These are phyloP conservation scores for Dione juno DNA, from an alignment of 2,888 invertebrate species.

Conservation along the genomic window DNA sequence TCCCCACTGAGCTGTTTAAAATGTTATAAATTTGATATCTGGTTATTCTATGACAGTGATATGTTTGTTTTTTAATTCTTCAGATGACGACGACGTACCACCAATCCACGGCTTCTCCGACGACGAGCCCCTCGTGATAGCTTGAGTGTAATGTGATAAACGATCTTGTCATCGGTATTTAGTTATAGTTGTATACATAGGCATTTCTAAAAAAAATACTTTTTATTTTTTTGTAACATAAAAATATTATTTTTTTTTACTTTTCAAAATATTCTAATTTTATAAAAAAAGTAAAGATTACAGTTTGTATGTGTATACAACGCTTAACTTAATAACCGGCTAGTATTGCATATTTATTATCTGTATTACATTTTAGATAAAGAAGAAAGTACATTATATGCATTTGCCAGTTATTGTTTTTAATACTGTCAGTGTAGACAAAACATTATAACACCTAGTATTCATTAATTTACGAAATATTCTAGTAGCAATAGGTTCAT, in stretches of 20 bases:
- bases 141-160: constrained; percentile 80
- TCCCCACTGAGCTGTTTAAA: too few species aligned
- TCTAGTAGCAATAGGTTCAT: background rate
- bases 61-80: constrained; percentile 24
- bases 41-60: too few species aligned
- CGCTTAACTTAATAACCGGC: constrained; percentile 33
- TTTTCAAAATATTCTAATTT: background rate
- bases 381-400: constrained; percentile 54
- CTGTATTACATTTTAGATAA: constrained; percentile 40
- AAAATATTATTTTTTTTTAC: background rate
- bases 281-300: background rate
- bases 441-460: background rate
- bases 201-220: background rate
- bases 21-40: too few species aligned
- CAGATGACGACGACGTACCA: constrained; percentile 93
- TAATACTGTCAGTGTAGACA: constrained; percentile 36
- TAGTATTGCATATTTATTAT: constrained; percentile 43
- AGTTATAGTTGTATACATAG: constrained; percentile 34
- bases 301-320: background rate
- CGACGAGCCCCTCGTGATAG: constrained; percentile 96
- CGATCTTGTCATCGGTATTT: constrained; percentile 64
- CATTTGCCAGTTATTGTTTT: constrained; percentile 44
- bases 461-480: constrained; percentile 1
- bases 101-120: constrained; percentile 96
- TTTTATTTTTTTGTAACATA: background rate